Evolutionary conservation across 1,140 invertebrate genomes (phyloP).

Genomic region (Protaetia brevitarsis): DNA sequence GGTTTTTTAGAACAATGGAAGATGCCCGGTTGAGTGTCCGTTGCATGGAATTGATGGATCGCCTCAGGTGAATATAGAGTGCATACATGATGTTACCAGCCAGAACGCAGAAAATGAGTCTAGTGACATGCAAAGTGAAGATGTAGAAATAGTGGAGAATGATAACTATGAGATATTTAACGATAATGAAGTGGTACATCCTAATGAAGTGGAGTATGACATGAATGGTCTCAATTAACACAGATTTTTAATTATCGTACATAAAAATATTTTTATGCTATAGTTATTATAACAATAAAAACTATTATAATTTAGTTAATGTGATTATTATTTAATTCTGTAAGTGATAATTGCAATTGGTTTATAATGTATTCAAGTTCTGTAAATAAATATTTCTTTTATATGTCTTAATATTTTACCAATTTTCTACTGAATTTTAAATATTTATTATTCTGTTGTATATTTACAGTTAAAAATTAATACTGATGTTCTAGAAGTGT

Average conservation of each 20-base stretch:
- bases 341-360: not conserved
- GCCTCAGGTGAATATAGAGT: not conserved
- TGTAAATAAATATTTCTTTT: slow-evolving; percentile 14
- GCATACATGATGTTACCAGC: not conserved
- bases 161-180: not conserved
- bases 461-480: too few relatives aligned
- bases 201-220: not conserved
- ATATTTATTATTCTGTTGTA: too few relatives aligned
- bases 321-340: not conserved
- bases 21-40: slow-evolving; percentile 38
- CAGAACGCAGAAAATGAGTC: not conserved
- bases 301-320: not conserved
- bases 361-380: slow-evolving; percentile 2
- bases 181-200: not conserved
- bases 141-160: not conserved
- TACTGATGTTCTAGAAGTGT: too few relatives aligned
- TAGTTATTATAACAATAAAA: not conserved
- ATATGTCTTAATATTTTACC: not conserved
- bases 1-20: slow-evolving; percentile 36
- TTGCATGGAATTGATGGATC: slow-evolving; percentile 30
- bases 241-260: not conserved
- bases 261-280: not conserved
- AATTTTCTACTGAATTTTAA: not conserved
- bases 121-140: not conserved
- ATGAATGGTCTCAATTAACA: slow-evolving; percentile 4